Evolutionary conservation across 2,113 vertebrate genomes (phyloP), one percentile per base, ranked within the genome.

Genomic region (Mormyrus iriodes): DNA sequence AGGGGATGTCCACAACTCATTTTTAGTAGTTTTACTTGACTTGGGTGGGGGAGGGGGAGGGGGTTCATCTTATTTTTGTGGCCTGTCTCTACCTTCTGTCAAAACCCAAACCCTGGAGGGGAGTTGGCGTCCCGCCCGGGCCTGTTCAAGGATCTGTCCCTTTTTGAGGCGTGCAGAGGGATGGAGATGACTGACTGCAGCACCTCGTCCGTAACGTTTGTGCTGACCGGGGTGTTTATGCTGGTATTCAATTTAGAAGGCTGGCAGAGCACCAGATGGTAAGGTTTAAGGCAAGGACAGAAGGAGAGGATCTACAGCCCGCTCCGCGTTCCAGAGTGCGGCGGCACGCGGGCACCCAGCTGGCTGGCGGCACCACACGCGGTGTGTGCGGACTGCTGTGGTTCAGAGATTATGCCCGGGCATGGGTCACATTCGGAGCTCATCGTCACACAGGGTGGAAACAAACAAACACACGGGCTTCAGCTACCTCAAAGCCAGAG

Each of bases 1-100:
- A 94, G 93, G 95, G 93, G 94, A 94, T 95, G 95, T 96, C 95
- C 95, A 95, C 90, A 93, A 96, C 95, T 95, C 95, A 91, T 90
- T 91, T 90, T 94, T 90, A 94, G 94, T 95, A 94, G 91, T 91
- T 91, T 90, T 39, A 86, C 92, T 92, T 91, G 21, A 88, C 89
- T 93, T 94, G 48, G 51, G 76, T 24, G 35, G 76, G 35, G 76
- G 69, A 35, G 39, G 17, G 15, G 6, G 15, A 1, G 39, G 2
- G 17, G 92, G 92, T 90, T 90, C 92, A 86, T 48, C 69, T 53
- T 86, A 52, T 53, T 86, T 52, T 31, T 17, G 35, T 79, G 88
- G 19, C 9, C 49, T 84, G 73, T 39, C 76, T 61, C 79, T 85
- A 39, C 49, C 76, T 79, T 89, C 88, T 85, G 31, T 89, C 49